These are phyloP conservation scores for Calypte anna DNA, from an alignment of 2,113 vertebrate genomes.

Conservation along the genomic window DNA sequence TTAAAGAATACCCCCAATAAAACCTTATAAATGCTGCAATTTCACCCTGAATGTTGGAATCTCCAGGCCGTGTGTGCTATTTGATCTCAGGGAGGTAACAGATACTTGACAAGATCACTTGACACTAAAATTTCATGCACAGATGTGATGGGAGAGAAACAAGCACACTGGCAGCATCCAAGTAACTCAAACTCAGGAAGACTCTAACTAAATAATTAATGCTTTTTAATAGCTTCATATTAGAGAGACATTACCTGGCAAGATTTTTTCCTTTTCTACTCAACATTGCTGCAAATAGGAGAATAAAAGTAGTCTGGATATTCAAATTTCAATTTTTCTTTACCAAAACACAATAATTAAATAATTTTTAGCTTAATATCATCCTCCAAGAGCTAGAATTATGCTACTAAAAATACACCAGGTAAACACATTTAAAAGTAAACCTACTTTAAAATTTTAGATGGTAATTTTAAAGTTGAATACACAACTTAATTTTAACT, in stretches of 20 bases:
- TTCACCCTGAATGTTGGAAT: neutral
- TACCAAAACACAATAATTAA: neutral
- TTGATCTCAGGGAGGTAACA: neutral
- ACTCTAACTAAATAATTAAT: slow-evolving; percentile 10
- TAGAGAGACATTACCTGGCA: neutral
- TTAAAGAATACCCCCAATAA: neutral
- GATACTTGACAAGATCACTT: neutral
- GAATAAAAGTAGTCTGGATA: neutral
- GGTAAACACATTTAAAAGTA: neutral
- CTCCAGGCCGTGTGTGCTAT: neutral
- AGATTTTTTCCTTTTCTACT: neutral
- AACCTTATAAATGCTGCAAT: neutral
- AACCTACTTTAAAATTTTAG: neutral
- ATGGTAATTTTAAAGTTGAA: neutral
- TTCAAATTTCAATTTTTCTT: neutral
- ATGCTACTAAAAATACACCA: neutral
- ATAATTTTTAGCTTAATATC: neutral
- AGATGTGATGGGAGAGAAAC: neutral
- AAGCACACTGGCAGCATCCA: neutral
- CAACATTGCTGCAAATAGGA: neutral
- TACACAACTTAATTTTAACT: slow-evolving; percentile 14
- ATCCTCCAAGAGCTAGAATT: neutral
- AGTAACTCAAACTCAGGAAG: neutral
- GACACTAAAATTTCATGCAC: neutral
- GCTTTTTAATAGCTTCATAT: neutral